Evolutionary conservation across 2,888 invertebrate species (phyloP).

Genomic region (Aphodius sticticus): DNA sequence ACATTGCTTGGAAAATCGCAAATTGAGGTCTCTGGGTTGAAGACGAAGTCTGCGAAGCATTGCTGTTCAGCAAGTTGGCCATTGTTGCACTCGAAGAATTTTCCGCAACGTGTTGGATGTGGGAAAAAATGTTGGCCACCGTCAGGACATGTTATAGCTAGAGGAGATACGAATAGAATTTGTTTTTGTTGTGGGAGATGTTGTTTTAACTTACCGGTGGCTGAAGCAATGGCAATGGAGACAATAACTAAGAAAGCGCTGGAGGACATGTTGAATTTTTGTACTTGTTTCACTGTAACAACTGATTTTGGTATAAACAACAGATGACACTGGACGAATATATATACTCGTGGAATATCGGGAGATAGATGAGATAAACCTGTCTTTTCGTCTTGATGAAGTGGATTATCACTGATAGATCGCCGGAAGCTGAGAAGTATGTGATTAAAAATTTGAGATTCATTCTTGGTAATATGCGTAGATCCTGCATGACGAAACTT

Average conservation of each 20-base stretch:
- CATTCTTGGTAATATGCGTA: not conserved
- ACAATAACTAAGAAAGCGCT: not conserved
- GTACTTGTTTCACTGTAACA: not conserved
- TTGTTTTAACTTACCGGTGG: not conserved
- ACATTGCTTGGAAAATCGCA: constrained; percentile 29
- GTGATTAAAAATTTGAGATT: not conserved
- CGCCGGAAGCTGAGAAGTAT: not conserved
- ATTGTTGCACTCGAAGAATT: constrained; percentile 31
- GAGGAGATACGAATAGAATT: not conserved
- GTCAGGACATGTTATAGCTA: constrained; percentile 20
- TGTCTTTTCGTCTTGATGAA: not conserved
- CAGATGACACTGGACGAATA: not conserved
- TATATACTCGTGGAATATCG: not conserved
- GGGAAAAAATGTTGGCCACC: constrained; percentile 29
- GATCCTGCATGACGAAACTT: too few relatives aligned
- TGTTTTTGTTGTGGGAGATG: not conserved
- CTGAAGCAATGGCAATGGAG: not conserved
- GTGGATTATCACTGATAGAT: not conserved
- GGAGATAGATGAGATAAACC: not conserved
- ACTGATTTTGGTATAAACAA: not conserved
- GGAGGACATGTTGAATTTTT: not conserved
- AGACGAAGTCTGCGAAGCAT: constrained; percentile 25
- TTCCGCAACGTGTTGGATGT: constrained; percentile 28
- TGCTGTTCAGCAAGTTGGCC: constrained; percentile 14
- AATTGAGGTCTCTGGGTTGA: constrained; percentile 24